Evolutionary conservation across 2,113 vertebrate species (phyloP).

Genomic region (Gila orcuttii): DNA sequence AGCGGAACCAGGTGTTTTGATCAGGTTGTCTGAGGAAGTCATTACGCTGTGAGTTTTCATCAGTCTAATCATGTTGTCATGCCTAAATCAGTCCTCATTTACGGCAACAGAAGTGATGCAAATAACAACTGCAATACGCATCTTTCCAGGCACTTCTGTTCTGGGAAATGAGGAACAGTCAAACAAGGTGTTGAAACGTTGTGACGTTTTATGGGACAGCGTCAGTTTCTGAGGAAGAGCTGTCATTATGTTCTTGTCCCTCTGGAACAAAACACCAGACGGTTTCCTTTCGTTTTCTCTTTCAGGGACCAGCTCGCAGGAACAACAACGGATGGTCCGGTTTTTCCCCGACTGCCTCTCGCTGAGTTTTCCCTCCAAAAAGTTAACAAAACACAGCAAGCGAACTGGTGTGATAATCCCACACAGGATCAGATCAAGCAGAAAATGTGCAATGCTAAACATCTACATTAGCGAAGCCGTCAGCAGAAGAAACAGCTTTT

Average conservation of each 20-base stretch:
- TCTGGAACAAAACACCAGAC: neutral
- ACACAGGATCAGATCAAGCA: slow-evolving; percentile 76
- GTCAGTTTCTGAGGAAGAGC: neutral
- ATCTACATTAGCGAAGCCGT: slow-evolving; percentile 60
- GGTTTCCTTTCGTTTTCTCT: neutral
- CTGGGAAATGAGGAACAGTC: neutral
- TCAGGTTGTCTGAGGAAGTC: neutral
- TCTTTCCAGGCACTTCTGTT: neutral
- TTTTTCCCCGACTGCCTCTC: neutral
- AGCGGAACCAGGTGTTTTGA: neutral
- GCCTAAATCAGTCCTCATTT: neutral
- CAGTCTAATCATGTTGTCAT: neutral
- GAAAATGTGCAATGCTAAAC: slow-evolving; percentile 81
- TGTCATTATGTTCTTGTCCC: neutral
- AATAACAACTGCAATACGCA: neutral
- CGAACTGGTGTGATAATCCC: slow-evolving; percentile 27
- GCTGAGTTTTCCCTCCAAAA: neutral
- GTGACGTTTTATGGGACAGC: neutral
- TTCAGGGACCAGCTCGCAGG: neutral
- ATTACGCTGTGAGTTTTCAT: neutral
- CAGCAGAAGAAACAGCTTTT: slow-evolving; percentile 54
- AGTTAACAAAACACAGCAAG: slow-evolving; percentile 11
- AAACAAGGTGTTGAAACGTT: neutral
- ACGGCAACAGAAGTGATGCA: neutral
- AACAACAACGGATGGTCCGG: neutral